Conservation (phyloP, 2,888 invertebrate genomes). For the Eudasyphora cyanicolor region DNA sequence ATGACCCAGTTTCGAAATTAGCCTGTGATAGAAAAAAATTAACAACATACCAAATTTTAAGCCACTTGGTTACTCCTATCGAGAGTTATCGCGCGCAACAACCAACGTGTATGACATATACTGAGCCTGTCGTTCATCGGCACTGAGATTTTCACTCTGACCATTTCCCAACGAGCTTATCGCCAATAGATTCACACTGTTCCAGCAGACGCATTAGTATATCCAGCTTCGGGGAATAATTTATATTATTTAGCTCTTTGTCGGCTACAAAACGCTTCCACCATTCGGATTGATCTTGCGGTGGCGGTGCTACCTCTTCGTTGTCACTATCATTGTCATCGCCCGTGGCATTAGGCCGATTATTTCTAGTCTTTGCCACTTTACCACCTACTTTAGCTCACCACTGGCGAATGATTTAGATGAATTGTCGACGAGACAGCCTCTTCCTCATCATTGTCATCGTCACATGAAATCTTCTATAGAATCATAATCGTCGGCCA, state of each 20-base stretch:
- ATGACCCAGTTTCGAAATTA: too few species aligned
- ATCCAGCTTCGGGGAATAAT: constrained; percentile 78
- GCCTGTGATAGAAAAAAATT: too few species aligned
- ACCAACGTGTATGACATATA: constrained; percentile 78
- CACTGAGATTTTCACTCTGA: constrained; percentile 93
- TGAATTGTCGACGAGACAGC: constrained; percentile 61
- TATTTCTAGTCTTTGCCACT: constrained; percentile 40
- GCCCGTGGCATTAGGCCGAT: constrained; percentile 66
- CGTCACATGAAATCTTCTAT: constrained; percentile 75
- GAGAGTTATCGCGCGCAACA: too few species aligned
- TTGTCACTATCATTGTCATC: constrained; percentile 70
- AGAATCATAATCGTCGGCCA: constrained; percentile 74
- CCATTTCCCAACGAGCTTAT: constrained; percentile 97
- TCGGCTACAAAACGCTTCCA: constrained; percentile 90
- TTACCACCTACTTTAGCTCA: constrained; percentile 49
- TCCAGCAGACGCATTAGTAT: constrained; percentile 93
- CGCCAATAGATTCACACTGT: constrained; percentile 96
- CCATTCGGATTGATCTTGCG: constrained; percentile 86
- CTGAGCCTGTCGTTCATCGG: constrained; percentile 92
- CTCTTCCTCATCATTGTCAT: constrained; percentile 71
- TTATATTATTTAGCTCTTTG: constrained; percentile 89
- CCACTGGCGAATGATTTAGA: constrained; percentile 73
- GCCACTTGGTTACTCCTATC: too few species aligned
- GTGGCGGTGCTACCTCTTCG: constrained; percentile 71
- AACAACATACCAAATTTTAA: too few species aligned